Evolutionary conservation across 1,140 invertebrate genomes (phyloP).

Genomic region (Brachionus asplanchnoidis): DNA sequence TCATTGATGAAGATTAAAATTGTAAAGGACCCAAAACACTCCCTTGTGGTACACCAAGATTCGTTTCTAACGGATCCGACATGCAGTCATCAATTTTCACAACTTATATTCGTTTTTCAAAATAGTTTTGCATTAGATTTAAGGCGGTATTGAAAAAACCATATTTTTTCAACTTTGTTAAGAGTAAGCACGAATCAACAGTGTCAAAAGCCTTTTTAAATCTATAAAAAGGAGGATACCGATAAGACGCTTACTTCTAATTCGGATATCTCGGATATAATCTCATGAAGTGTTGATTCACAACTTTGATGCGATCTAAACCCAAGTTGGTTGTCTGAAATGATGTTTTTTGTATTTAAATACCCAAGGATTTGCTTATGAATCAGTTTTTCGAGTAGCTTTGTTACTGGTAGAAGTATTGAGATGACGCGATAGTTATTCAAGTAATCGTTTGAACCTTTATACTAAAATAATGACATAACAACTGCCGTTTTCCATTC

Average conservation of each 20-base stretch:
- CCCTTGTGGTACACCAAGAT: constrained; percentile 2
- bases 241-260: no score
- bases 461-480: not conserved
- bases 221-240: no score
- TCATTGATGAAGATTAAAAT: constrained; percentile 16
- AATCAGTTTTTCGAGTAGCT: not conserved
- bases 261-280: not conserved
- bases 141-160: not conserved
- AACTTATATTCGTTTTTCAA: not conserved
- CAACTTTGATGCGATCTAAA: not conserved
- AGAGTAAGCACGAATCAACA: not conserved
- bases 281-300: not conserved
- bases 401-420: not conserved
- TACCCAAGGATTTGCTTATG: no score
- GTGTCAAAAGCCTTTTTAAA: no score
- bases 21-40: not conserved
- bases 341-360: not conserved
- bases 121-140: not conserved
- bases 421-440: not conserved
- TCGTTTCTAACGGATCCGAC: not conserved
- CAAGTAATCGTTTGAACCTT: not conserved
- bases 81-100: not conserved
- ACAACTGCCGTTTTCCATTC: not conserved
- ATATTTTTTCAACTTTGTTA: not conserved
- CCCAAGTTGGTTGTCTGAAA: not conserved